Conservation (phyloP, 2,113 vertebrate genomes). For the Salminus brasiliensis region DNA sequence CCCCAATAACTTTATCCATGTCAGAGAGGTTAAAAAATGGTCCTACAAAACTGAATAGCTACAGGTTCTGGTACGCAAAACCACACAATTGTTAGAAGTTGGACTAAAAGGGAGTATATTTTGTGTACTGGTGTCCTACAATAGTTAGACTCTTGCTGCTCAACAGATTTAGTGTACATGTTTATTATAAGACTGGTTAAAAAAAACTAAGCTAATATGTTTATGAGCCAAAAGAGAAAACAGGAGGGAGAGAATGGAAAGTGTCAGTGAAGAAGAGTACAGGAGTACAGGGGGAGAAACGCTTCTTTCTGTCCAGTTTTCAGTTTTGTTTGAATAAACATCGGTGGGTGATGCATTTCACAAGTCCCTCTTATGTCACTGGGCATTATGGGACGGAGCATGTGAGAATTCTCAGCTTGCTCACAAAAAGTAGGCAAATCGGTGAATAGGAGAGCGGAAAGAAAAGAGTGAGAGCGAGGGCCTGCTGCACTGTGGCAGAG, state of each 20-base stretch:
- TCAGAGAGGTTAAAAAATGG: no score
- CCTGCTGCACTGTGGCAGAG: slow-evolving; percentile 18
- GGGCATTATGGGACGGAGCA: slow-evolving; percentile 63
- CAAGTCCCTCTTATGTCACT: slow-evolving; percentile 64
- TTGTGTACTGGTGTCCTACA: no score
- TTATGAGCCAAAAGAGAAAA: background rate
- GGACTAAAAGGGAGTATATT: no score
- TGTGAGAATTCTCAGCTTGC: slow-evolving; percentile 74
- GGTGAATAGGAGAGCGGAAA: slow-evolving; percentile 55
- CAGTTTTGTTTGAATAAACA: slow-evolving; percentile 60
- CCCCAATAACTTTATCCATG: no score
- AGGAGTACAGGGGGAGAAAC: slow-evolving; percentile 31
- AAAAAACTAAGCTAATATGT: background rate
- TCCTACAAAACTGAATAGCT: no score
- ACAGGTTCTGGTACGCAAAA: no score
- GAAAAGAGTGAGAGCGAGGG: slow-evolving; percentile 53
- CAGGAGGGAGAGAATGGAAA: background rate
- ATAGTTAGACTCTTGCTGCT: no score
- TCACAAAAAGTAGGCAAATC: slow-evolving; percentile 68
- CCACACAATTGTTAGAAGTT: no score
- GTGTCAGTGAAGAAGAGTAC: background rate
- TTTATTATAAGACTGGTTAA: background rate
- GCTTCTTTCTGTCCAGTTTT: slow-evolving; percentile 33
- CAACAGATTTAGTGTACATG: no score
- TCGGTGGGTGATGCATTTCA: slow-evolving; percentile 70